phyloP scores from a whole-genome alignment of 2,113 vertebrate genomes.

The Lamprologus speciosus region DNA sequence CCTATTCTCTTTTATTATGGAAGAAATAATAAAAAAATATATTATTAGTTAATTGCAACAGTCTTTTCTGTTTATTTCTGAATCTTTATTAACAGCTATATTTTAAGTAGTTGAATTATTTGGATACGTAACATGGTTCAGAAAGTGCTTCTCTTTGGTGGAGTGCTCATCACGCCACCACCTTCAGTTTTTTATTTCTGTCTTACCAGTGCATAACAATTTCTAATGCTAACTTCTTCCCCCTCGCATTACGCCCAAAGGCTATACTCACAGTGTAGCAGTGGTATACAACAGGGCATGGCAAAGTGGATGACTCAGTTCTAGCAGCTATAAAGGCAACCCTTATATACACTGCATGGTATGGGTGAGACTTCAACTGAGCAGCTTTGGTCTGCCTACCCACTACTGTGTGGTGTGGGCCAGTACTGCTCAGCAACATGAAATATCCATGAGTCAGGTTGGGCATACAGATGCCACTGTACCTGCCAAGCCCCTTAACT shows the following conservation, averaged over 20 bases:
- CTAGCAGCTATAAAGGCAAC: background rate
- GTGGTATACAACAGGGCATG: background rate
- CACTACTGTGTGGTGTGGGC: constrained; percentile 10
- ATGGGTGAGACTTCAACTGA: constrained; percentile 21
- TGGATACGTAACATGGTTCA: background rate
- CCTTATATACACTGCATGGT: background rate
- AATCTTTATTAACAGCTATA: background rate
- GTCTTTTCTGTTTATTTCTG: background rate
- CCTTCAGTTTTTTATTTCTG: constrained; percentile 4
- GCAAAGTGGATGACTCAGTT: constrained; percentile 15
- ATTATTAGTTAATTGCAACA: background rate
- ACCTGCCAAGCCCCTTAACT: constrained; percentile 43
- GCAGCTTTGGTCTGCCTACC: constrained; percentile 26
- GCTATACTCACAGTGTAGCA: background rate
- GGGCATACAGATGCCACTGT: constrained; percentile 57
- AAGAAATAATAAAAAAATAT: background rate
- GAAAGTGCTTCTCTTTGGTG: background rate
- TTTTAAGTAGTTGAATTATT: background rate
- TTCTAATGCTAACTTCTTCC: background rate
- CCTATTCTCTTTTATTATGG: background rate
- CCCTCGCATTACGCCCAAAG: background rate
- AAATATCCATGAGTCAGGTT: constrained; percentile 64
- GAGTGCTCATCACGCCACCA: background rate
- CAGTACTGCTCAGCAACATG: constrained; percentile 32
- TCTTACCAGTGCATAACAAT: background rate